phyloP scores from a whole-genome alignment of 1,140 invertebrate genomes.

The Drosophila repleta region DNA sequence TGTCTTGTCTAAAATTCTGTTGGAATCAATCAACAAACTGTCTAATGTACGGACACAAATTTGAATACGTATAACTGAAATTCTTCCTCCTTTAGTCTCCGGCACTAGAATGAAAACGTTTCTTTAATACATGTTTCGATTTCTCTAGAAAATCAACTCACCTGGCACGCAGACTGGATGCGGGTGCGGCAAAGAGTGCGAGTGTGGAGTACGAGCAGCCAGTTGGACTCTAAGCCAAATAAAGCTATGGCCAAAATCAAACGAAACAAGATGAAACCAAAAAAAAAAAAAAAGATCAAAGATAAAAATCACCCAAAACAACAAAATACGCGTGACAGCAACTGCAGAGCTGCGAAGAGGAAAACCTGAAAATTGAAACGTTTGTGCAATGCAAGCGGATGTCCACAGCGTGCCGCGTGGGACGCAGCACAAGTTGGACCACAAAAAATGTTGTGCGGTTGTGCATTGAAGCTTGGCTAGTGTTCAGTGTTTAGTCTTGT shows the following conservation, averaged over 20 bases:
- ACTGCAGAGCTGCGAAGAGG: slow-evolving; percentile 2
- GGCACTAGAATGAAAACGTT: slow-evolving; percentile 15
- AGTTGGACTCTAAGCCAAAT: slow-evolving; percentile 55
- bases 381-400: slow-evolving; percentile 53
- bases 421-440: background rate
- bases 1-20: too few species aligned
- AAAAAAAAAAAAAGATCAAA: background rate
- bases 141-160: slow-evolving; percentile 44
- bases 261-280: slow-evolving; percentile 40
- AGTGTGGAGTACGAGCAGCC: slow-evolving; percentile 4
- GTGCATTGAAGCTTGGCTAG: slow-evolving; percentile 6
- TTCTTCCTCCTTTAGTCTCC: slow-evolving; percentile 3
- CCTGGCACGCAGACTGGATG: slow-evolving; percentile 9
- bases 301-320: slow-evolving; percentile 31
- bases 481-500: background rate
- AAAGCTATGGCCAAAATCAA: slow-evolving; percentile 66
- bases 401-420: background rate
- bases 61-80: slow-evolving; percentile 35
- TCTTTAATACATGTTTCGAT: slow-evolving; percentile 38
- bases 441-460: slow-evolving; percentile 21
- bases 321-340: background rate
- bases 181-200: background rate
- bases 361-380: slow-evolving; percentile 57
- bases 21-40: background rate
- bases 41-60: background rate